Evolutionary conservation across 2,888 invertebrate genomes (phyloP).

Genomic region (Aphelenchoides bicaudatus): DNA sequence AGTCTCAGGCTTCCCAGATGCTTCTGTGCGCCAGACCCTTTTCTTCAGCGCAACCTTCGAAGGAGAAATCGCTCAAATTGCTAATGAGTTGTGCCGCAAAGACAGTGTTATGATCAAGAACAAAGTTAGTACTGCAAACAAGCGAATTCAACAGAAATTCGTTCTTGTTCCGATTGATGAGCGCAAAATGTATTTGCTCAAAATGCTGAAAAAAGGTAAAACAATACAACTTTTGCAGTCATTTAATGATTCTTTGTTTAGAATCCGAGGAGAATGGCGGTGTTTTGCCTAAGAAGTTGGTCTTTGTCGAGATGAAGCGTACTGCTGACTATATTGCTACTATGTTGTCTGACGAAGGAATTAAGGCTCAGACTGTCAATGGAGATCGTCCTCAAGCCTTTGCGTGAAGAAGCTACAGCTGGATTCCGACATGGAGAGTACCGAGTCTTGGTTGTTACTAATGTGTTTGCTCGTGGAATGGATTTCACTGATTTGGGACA

Average conservation of each 20-base stretch:
- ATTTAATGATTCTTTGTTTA: slow-evolving; percentile 69
- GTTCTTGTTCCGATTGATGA: slow-evolving; percentile 3
- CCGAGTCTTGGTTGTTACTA: slow-evolving; percentile 83
- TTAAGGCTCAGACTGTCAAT: slow-evolving; percentile 35
- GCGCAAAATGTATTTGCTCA: neutral
- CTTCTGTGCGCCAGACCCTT: slow-evolving; percentile 41
- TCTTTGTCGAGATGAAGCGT: slow-evolving; percentile 46
- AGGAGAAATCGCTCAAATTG: slow-evolving; percentile 4
- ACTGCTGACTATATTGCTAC: slow-evolving; percentile 35
- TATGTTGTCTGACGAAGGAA: slow-evolving; percentile 19
- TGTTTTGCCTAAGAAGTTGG: slow-evolving; percentile 34
- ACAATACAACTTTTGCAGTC: neutral
- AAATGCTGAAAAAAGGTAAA: neutral
- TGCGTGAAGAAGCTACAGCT: slow-evolving; percentile 71
- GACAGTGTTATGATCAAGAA: neutral
- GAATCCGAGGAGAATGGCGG: slow-evolving; percentile 63
- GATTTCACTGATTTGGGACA: slow-evolving; percentile 73
- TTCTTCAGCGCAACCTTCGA: slow-evolving; percentile 44
- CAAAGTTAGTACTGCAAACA: neutral
- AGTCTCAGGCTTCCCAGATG: slow-evolving; percentile 27
- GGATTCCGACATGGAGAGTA: slow-evolving; percentile 70
- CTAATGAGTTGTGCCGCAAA: slow-evolving; percentile 3
- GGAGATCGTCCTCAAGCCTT: slow-evolving; percentile 61
- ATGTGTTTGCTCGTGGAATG: slow-evolving; percentile 85
- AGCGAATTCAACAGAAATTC: neutral